Evolutionary conservation across 2,888 invertebrate species (phyloP).

Genomic region (Drosophila greeni): DNA sequence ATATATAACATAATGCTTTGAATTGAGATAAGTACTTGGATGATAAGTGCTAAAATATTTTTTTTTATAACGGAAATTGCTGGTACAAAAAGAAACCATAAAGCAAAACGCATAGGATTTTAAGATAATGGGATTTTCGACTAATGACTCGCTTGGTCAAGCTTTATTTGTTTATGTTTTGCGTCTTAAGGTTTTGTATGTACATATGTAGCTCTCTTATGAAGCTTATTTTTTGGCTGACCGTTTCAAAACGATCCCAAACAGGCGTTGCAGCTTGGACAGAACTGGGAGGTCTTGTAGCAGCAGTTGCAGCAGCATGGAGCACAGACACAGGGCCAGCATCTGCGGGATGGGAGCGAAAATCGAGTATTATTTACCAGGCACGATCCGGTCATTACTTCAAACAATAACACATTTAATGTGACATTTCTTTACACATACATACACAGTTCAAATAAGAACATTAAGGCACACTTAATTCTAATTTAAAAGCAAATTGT

Average conservation of each 20-base stretch:
- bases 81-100: not conserved
- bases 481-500: no score
- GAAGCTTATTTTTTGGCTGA: slow-evolving; percentile 2
- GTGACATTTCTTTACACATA: no score
- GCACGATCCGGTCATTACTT: not conserved
- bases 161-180: slow-evolving; percentile 5
- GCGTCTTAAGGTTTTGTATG: not conserved
- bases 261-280: slow-evolving; percentile 58
- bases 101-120: not conserved
- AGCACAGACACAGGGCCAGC: slow-evolving; percentile 57
- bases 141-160: not conserved
- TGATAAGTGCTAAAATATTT: not conserved
- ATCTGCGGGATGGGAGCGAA: slow-evolving; percentile 16
- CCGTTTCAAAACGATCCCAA: slow-evolving; percentile 43
- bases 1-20: not conserved
- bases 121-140: not conserved
- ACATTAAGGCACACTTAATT: no score
- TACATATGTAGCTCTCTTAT: not conserved
- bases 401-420: no score
- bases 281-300: slow-evolving; percentile 52
- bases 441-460: no score
- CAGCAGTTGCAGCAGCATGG: slow-evolving; percentile 59
- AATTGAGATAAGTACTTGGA: not conserved
- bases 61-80: not conserved
- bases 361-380: slow-evolving; percentile 3